Base-by-base conservation (phyloP, 2,797 vertebrate genomes). In the Oreonectes daqikongensis region DNA sequence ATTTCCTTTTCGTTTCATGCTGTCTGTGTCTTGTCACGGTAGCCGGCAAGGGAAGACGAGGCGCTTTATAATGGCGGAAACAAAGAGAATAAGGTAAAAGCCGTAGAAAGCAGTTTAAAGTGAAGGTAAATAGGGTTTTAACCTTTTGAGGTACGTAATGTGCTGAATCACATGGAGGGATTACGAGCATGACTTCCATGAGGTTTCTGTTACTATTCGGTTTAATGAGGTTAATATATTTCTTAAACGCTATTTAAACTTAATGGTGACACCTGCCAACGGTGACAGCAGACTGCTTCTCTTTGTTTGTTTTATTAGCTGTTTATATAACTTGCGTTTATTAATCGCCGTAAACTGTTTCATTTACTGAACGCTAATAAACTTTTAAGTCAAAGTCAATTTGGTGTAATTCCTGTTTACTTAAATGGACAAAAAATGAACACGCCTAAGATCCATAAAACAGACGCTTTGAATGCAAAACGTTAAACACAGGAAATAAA, bases 1-100 rank as follows among this genome's bases (percentile, higher is more conserved):
- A 42, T 42, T 40, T 40, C 22, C 24, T 8, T 72, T 48, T 26
- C 30, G 32, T 2, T 28, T 2, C 18, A 1, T 48, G 10, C n/a
- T 64, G 17, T 60, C 64, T 30, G 1, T 55, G 32, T 26, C 68
- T 52, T 72, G 73, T 55, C 84, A 79, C 86, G 28, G 87, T 86
- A 89, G 88, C 85, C 88, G 84, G 85, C 81, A 84, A 79, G 83
- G 84, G 88, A 89, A 63, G 79, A 85, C 69, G 86, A 90, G 69
- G 40, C 75, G 44, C 86, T 84, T 4, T 86, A 79, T 86, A 89
- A 83, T 82, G 89, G 90, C 14, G 80, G 79, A 81, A 86, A 89
- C 86, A 88, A 87, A 75, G 90, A 91, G 69, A 91, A 88, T 77
- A 84, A 91, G 89, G 89, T 91, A 53, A 22, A 30, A 59, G 18